A percentile compares a stretch with the other conserved stretches of the same genome.
Conservation (phyloP, 2,113 vertebrate genomes). For the Elephantulus edwardii region DNA sequence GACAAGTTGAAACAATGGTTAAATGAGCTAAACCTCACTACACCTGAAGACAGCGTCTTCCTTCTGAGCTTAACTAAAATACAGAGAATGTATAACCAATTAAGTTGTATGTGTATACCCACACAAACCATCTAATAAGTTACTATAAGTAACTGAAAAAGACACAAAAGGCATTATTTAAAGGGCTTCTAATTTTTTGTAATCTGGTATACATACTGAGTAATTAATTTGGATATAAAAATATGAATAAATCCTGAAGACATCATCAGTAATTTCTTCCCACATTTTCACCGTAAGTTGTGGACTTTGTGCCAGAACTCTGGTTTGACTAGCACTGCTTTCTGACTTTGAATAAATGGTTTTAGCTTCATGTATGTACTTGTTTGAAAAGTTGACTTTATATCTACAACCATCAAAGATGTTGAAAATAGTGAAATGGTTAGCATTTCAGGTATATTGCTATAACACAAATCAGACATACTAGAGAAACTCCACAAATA, state of each 20-base stretch:
- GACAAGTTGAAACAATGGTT: slow-evolving; percentile 79
- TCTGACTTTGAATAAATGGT: slow-evolving; percentile 24
- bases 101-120: background rate
- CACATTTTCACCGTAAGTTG: background rate
- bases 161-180: background rate
- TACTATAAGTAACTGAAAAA: background rate
- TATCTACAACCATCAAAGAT: background rate
- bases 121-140: background rate
- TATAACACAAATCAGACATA: background rate
- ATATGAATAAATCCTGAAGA: slow-evolving; percentile 8
- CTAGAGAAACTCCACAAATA: background rate
- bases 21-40: slow-evolving; percentile 75
- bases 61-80: background rate
- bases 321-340: slow-evolving; percentile 17
- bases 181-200: background rate
- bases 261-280: slow-evolving; percentile 6
- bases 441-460: background rate
- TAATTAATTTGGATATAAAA: slow-evolving; percentile 24
- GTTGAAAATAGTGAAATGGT: background rate
- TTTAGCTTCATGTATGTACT: slow-evolving; percentile 42
- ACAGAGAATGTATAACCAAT: background rate
- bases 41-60: slow-evolving; percentile 77
- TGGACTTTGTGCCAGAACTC: background rate
- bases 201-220: background rate
- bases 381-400: slow-evolving; percentile 38